Conservation (phyloP, 2,113 vertebrate genomes). For the Alectura lathami region DNA sequence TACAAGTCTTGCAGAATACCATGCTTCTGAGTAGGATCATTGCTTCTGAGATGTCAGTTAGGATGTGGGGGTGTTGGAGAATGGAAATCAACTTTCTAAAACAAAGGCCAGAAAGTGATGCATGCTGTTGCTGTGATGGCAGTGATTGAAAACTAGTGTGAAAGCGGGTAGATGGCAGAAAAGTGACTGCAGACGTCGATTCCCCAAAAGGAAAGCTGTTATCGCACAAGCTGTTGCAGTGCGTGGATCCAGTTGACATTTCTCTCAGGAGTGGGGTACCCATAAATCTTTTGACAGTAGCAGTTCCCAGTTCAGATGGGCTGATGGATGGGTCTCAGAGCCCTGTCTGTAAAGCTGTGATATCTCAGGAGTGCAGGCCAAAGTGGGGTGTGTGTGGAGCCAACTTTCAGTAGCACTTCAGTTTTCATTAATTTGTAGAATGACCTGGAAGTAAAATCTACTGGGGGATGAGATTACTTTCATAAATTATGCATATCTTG, state of each 20-base stretch:
- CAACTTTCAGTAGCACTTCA: background rate
- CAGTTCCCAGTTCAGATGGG: background rate
- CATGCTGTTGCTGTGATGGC: background rate
- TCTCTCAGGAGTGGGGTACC: background rate
- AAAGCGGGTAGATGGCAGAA: background rate
- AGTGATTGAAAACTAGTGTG: background rate
- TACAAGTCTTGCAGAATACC: background rate
- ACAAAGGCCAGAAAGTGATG: background rate
- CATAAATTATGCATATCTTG: background rate
- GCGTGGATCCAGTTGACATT: background rate
- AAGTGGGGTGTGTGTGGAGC: background rate
- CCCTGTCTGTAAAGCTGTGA: background rate
- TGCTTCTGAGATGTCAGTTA: background rate
- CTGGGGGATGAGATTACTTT: background rate
- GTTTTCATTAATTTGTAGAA: background rate
- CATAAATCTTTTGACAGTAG: background rate
- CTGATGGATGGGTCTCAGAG: background rate
- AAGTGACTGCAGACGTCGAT: background rate
- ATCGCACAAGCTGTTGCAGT: background rate
- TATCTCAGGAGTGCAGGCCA: background rate
- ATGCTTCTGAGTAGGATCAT: background rate
- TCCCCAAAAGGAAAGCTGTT: background rate
- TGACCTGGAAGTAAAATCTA: background rate
- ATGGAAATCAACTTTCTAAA: background rate
- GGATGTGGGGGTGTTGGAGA: background rate